Conservation (phyloP, 2,888 invertebrate species). For the Diarsia rubi region DNA sequence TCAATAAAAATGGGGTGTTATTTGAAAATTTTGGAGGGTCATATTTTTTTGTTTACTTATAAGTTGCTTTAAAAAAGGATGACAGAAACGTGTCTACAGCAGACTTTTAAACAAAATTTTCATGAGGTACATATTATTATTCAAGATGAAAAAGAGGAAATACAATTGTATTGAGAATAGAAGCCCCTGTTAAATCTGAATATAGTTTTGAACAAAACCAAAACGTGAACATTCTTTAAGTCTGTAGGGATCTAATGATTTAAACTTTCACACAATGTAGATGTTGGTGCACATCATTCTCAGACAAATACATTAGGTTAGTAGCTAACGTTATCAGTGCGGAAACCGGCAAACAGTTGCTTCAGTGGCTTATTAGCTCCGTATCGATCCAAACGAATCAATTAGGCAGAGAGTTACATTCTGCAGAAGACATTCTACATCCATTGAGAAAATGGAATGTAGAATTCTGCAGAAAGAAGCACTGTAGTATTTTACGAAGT, state of each 20-base stretch:
- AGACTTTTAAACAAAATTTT: too few species aligned
- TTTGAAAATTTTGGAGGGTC: too few species aligned
- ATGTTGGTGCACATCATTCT: neutral
- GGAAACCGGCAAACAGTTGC: constrained; percentile 28
- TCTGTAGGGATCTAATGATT: neutral
- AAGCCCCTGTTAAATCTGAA: too few species aligned
- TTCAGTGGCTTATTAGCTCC: constrained; percentile 27
- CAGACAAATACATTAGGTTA: neutral
- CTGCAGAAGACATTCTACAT: neutral
- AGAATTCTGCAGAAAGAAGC: neutral
- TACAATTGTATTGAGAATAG: too few species aligned
- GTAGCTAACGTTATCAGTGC: constrained; percentile 21
- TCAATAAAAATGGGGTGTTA: too few species aligned
- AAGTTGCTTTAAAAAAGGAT: too few species aligned
- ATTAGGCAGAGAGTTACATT: neutral
- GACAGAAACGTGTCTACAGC: too few species aligned
- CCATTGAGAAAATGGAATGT: neutral
- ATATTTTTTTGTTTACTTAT: too few species aligned
- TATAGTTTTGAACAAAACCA: neutral
- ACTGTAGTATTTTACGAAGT: neutral
- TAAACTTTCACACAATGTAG: neutral
- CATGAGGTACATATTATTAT: too few species aligned
- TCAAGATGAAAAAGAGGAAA: too few species aligned
- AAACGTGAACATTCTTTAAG: neutral
- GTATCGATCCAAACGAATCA: constrained; percentile 22